Evolutionary conservation across 2,888 invertebrate genomes (phyloP).

Genomic region (Caenorhabditis sulstoni): DNA sequence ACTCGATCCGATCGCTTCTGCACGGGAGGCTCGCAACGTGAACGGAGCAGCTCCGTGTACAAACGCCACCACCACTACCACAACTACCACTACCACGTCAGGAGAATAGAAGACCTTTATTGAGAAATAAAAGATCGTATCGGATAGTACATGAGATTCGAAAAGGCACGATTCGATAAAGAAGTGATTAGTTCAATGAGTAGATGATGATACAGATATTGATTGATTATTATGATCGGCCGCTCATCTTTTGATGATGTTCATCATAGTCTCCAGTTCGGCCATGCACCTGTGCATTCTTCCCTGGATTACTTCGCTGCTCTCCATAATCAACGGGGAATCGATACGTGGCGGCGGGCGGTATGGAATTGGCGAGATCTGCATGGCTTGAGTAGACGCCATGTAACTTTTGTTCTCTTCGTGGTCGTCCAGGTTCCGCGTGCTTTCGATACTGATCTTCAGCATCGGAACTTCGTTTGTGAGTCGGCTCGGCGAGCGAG

Average conservation of each 20-base stretch:
- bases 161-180: not conserved
- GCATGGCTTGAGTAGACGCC: conserved; percentile 7
- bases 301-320: conserved; percentile 42
- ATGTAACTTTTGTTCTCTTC: conserved; percentile 9
- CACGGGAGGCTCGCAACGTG: too few relatives aligned
- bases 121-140: too few relatives aligned
- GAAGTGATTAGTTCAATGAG: not conserved
- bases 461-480: conserved; percentile 50
- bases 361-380: not conserved
- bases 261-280: conserved; percentile 43
- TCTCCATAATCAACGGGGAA: conserved; percentile 40
- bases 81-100: too few relatives aligned
- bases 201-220: conserved; percentile 5
- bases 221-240: not conserved
- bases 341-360: conserved; percentile 7
- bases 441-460: conserved; percentile 40
- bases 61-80: too few relatives aligned
- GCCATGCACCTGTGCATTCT: conserved; percentile 36
- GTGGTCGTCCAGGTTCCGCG: conserved; percentile 17
- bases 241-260: conserved; percentile 8
- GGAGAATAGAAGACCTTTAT: too few relatives aligned
- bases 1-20: too few relatives aligned
- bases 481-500: conserved; percentile 17
- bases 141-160: not conserved
- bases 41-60: too few relatives aligned